Evolutionary conservation across 2,113 vertebrate species (phyloP).

Genomic region (Cyrtonyx montezumae): DNA sequence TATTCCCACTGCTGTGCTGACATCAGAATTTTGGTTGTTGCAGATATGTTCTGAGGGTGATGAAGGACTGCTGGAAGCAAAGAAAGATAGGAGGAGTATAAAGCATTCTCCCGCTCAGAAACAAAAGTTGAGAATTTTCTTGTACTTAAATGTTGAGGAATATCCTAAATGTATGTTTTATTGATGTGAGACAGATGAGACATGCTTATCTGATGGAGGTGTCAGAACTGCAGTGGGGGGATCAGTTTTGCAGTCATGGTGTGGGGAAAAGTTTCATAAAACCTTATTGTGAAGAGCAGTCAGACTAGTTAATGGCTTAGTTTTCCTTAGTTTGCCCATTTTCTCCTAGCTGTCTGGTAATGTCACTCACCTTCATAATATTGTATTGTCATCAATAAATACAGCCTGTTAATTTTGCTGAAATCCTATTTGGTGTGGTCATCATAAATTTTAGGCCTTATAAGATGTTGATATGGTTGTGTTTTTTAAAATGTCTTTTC

Average conservation of each 20-base stretch:
- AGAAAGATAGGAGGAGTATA: background rate
- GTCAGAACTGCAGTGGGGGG: background rate
- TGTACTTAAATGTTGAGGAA: background rate
- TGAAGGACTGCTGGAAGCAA: slow-evolving; percentile 7
- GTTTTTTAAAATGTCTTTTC: background rate
- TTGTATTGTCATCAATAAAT: background rate
- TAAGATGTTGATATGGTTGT: background rate
- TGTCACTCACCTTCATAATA: background rate
- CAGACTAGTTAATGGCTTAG: background rate
- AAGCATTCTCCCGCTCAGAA: background rate
- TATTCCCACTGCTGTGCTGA: slow-evolving; percentile 39
- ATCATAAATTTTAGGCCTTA: background rate
- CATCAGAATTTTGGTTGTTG: slow-evolving; percentile 29
- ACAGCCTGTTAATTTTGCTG: background rate
- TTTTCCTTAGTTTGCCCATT: background rate
- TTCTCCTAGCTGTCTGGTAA: background rate
- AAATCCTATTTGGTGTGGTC: background rate
- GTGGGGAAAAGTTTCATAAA: background rate
- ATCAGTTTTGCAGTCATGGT: background rate
- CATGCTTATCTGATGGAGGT: background rate
- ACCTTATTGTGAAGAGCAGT: background rate
- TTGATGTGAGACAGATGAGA: background rate
- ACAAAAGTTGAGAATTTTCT: background rate
- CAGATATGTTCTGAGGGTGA: background rate
- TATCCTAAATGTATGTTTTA: background rate